A percentile compares a stretch with the other conserved stretches of the same genome.
phyloP scores from a whole-genome alignment of 2,797 vertebrate species.

The Platyrinchus mystaceus region DNA sequence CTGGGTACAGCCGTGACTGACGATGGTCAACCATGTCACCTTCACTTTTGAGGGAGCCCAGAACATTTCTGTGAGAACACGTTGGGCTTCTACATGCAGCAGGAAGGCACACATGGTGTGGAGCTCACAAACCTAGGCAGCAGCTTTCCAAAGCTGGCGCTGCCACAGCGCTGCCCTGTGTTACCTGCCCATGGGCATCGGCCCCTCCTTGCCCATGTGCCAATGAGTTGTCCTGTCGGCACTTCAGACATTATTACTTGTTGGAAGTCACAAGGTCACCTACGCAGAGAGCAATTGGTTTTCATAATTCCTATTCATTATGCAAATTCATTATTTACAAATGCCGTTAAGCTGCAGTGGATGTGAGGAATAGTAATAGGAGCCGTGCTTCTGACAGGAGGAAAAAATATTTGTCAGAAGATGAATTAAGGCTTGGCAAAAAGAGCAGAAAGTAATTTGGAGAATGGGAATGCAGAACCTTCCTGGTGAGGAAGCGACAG shows the following conservation, averaged over 20 bases:
- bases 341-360: neutral
- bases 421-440: neutral
- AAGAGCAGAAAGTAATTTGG: neutral
- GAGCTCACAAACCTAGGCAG: neutral
- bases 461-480: neutral
- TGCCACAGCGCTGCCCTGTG: neutral
- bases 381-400: neutral
- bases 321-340: slow-evolving; percentile 66
- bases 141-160: neutral
- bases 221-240: neutral
- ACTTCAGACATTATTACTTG: slow-evolving; percentile 7
- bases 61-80: neutral
- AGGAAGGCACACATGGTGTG: fast-evolving
- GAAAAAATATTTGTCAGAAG: slow-evolving; percentile 4
- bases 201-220: neutral
- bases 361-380: neutral
- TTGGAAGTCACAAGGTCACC: slow-evolving; percentile 58
- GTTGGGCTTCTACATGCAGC: neutral
- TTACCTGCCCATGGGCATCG: fast-evolving
- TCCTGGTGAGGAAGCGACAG: neutral
- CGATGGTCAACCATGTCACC: fast-evolving
- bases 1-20: fast-evolving
- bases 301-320: slow-evolving; percentile 57
- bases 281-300: neutral
- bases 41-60: neutral